phyloP scores from a whole-genome alignment of 2,113 vertebrate species.

The Podocnemis expansa region DNA sequence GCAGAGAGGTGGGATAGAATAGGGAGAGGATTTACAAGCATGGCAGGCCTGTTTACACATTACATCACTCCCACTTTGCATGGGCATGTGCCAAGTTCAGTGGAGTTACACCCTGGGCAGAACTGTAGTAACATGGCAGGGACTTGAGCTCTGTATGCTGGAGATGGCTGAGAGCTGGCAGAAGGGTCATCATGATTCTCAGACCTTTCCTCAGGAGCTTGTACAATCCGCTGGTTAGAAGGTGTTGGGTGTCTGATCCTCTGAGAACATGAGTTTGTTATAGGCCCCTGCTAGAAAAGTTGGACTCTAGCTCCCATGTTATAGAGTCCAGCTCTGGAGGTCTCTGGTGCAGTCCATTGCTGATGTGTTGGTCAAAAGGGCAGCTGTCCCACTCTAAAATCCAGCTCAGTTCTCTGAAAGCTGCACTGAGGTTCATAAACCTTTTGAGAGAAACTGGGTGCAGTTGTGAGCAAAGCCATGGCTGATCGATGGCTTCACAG shows the following conservation, averaged over 20 bases:
- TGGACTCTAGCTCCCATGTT: not conserved
- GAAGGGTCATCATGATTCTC: not conserved
- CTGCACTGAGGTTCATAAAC: not conserved
- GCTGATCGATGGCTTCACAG: not conserved
- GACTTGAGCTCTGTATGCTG: not conserved
- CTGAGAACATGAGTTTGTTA: not conserved
- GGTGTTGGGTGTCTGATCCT: too few relatives aligned
- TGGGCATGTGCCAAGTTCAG: not conserved
- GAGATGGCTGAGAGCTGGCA: too few relatives aligned
- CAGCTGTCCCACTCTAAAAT: not conserved
- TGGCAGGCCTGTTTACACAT: not conserved
- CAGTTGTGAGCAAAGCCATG: fast-evolving
- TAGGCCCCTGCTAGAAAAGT: not conserved
- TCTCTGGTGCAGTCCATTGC: not conserved
- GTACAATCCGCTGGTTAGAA: not conserved
- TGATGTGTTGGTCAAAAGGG: fast-evolving
- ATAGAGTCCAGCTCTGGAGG: too few relatives aligned
- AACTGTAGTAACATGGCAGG: not conserved
- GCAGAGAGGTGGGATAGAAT: not conserved
- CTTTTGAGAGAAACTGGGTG: not conserved
- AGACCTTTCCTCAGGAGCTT: not conserved
- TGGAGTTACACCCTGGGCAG: not conserved
- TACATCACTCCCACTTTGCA: not conserved
- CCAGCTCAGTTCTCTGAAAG: not conserved
- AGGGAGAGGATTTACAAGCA: not conserved